Evolutionary conservation across 2,888 invertebrate genomes (phyloP).

Genomic region (Plemyria rubiginata): DNA sequence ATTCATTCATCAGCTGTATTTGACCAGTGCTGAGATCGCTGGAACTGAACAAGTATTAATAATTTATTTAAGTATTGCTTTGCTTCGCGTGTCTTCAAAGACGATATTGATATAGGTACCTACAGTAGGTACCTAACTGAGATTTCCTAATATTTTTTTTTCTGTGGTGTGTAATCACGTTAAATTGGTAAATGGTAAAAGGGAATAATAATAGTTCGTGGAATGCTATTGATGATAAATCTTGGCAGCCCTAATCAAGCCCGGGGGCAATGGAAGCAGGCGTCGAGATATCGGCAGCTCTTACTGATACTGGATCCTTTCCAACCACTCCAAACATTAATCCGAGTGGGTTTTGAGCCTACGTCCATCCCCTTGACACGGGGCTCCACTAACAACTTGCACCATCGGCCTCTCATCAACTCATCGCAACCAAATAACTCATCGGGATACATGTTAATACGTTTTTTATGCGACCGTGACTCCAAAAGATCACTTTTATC

Average conservation of each 20-base stretch:
- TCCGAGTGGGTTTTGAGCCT: slow-evolving; percentile 1
- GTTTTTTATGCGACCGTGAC: too few relatives aligned
- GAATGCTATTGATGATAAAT: background rate
- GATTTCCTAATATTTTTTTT: background rate
- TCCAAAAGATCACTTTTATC: too few relatives aligned
- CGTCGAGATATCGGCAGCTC: slow-evolving; percentile 42
- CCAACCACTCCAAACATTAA: slow-evolving; percentile 18
- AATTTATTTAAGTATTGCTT: background rate
- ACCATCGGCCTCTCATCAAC: too few relatives aligned
- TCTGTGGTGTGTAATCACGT: background rate
- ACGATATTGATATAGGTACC: too few relatives aligned
- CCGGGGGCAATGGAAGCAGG: slow-evolving; percentile 36
- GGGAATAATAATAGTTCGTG: background rate
- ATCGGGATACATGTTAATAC: too few relatives aligned
- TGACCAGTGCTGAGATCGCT: background rate
- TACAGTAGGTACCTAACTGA: too few relatives aligned
- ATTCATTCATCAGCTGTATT: too few relatives aligned
- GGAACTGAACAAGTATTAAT: background rate
- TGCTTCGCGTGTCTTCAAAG: too few relatives aligned
- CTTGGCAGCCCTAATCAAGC: slow-evolving; percentile 33
- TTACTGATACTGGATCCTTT: slow-evolving; percentile 38
- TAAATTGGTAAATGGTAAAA: too few relatives aligned
- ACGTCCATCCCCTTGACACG: too few relatives aligned
- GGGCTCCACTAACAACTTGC: too few relatives aligned
- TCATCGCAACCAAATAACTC: too few relatives aligned